Evolutionary conservation across 2,888 invertebrate species (phyloP), one percentile per base, ranked within the genome.

Genomic region (Sinotaia quadrata): DNA sequence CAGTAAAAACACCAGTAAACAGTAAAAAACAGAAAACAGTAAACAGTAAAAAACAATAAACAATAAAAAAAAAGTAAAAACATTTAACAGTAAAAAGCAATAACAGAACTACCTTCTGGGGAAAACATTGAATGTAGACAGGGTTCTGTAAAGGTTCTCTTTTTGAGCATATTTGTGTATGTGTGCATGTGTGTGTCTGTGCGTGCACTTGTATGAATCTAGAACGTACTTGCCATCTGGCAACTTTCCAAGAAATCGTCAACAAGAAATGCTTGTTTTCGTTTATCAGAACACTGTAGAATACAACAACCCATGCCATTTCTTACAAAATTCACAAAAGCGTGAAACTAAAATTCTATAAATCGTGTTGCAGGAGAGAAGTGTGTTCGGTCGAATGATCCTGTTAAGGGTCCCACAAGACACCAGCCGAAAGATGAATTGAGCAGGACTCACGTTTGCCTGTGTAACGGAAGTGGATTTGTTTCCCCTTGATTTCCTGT

Each of bases 401-500:
- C n/a, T 15, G 41, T 2, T 15, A 15, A 2, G 2, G 7, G 4
- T 34, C 15, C 7, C 24, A 1, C 3, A 4, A 36, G 37, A 37
- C 34, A 27, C 58, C 58, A 58, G 58, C 15, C 24, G 37, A 4
- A 41, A 54, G 56, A 65, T 65, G 56, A 33, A 65, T 65, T 54
- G n/a, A 56, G 31, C 54, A 21, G 44, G 44, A 41, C 44, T 37
- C 33, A 41, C 41, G 54, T 31, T 34, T 29, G 52, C 54, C 37
- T n/a, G 65, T 29, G 65, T 54, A 51, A 41, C 41, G 65, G 65
- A 56, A 44, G 52, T 44, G 31, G 65, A 44, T 33, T 54, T 56
- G 54, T 37, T 65, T 65, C 44, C 65, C 65, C 65, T 65, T 56
- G 65, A 65, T 56, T 65, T 65, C 44, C 65, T 15, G 56, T 44